Percentiles rank a stretch among this genome's conserved stretches.
Evolutionary conservation across 2,888 invertebrate species (phyloP).

Genomic region (Nasonia oneida): DNA sequence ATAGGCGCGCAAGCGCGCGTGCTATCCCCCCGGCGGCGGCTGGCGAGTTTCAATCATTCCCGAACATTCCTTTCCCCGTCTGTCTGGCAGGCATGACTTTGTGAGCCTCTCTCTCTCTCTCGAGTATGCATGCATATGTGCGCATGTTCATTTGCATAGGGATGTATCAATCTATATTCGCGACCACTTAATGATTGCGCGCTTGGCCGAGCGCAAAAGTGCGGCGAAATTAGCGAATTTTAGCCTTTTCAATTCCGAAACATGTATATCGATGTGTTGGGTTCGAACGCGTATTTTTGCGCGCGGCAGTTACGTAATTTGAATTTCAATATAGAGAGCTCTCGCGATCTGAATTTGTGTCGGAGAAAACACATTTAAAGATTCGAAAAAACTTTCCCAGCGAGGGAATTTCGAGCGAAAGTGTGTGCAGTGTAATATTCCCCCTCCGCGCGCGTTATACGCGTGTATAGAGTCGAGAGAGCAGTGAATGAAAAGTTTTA

Average conservation of each 20-base stretch:
- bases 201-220: background rate
- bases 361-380: background rate
- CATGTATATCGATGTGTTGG: background rate
- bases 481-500: background rate
- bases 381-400: background rate
- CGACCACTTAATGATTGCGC: background rate
- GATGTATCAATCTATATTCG: slow-evolving; percentile 16
- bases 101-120: background rate
- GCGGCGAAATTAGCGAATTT: background rate
- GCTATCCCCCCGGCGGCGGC: background rate
- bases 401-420: background rate
- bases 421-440: background rate
- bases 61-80: slow-evolving; percentile 61
- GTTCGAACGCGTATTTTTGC: background rate
- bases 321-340: background rate
- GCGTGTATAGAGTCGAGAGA: too few relatives aligned
- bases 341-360: background rate
- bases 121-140: background rate
- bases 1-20: slow-evolving; percentile 2
- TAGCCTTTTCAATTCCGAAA: background rate
- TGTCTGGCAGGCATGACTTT: background rate
- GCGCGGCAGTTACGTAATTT: background rate
- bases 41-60: slow-evolving; percentile 44
- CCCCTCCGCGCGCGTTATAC: background rate
- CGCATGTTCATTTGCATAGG: slow-evolving; percentile 2